These are phyloP conservation scores for Rhabdophis nuchalis DNA, from an alignment of 2,797 vertebrate genomes.

Conservation along the genomic window DNA sequence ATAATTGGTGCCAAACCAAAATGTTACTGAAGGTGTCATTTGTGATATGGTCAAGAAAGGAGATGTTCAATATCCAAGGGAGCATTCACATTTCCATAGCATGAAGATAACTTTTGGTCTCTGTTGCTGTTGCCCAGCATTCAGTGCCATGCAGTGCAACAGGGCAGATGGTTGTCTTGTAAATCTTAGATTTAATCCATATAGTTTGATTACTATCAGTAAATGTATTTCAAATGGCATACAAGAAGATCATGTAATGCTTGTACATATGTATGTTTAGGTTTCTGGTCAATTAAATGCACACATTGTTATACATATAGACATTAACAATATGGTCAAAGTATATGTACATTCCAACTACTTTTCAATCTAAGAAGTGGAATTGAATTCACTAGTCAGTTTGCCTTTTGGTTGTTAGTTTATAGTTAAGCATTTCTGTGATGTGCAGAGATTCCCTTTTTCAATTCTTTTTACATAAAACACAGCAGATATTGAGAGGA, in stretches of 20 bases:
- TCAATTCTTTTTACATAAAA: neutral
- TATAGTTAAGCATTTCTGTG: neutral
- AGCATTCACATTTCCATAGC: too few relatives aligned
- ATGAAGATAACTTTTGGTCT: too few relatives aligned
- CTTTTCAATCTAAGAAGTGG: neutral
- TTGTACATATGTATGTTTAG: neutral
- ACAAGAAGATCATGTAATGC: neutral
- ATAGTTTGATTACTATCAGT: neutral
- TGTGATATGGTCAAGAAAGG: too few relatives aligned
- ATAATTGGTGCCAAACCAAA: too few relatives aligned
- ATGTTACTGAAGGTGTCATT: too few relatives aligned
- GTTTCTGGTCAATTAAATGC: neutral
- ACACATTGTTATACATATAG: neutral
- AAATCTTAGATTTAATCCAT: neutral
- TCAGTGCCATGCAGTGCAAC: too few relatives aligned
- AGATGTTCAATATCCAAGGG: too few relatives aligned
- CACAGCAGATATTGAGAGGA: neutral
- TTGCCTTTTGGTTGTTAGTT: neutral
- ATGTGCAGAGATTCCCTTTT: neutral
- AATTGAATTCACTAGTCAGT: neutral
- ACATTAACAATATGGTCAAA: neutral
- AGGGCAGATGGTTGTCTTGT: too few relatives aligned
- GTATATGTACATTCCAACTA: neutral
- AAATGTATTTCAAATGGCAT: neutral
- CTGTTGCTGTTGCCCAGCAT: too few relatives aligned